Percentiles rank a stretch among this genome's conserved stretches.
These are phyloP conservation scores for Procambarus clarkii DNA, from an alignment of 1,140 invertebrate genomes.

Conservation along the genomic window DNA sequence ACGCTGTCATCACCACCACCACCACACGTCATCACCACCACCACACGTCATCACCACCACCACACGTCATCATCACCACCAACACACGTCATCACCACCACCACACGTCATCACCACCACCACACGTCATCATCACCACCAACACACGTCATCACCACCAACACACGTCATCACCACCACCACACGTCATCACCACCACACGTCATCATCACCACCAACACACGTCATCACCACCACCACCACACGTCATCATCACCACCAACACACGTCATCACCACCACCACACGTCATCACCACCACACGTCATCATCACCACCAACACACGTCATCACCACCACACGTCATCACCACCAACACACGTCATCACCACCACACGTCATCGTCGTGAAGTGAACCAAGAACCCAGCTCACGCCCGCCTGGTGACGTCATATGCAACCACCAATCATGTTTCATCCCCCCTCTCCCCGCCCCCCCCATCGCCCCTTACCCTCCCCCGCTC, in stretches of 20 bases:
- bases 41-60: too few species aligned
- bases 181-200: neutral
- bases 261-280: neutral
- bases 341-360: neutral
- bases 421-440: slow-evolving; percentile 18
- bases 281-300: neutral
- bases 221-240: neutral
- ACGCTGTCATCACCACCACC: too few species aligned
- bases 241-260: neutral
- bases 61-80: neutral
- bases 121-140: neutral
- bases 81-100: neutral
- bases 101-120: neutral
- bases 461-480: too few species aligned
- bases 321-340: neutral
- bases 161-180: neutral
- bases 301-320: neutral
- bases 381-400: neutral
- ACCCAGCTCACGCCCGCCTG: neutral
- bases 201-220: neutral
- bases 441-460: neutral
- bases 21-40: too few species aligned
- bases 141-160: neutral
- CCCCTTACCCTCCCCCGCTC: too few species aligned
- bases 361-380: neutral